Evolutionary conservation across 2,888 invertebrate genomes (phyloP), one percentile per base, ranked within the genome.

Genomic region (Clivina fossor): DNA sequence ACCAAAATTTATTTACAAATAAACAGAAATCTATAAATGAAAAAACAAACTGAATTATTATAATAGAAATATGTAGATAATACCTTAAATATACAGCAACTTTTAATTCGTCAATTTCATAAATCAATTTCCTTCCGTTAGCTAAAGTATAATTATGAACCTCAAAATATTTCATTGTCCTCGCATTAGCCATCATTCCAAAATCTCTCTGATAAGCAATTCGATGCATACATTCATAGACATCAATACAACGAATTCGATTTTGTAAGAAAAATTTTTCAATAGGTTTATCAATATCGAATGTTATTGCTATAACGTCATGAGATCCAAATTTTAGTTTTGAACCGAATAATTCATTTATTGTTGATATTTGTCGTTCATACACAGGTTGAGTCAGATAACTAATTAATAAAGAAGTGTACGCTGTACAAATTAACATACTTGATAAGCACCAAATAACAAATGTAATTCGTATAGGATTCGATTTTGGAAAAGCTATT

Each of bases 391-490:
- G 72, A 8, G 77, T 76, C 38, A 82, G 72, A 0, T 81, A 79
- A 7, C 74, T 71, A 54, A 82, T 79, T 58, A 82, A 66, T 62
- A 81, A 79, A 0, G 82, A 80, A 53, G 80, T 78, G 55, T 81
- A 82, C 0, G 76, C 74, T 1, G 80, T 78, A 13, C 77, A 64
- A 58, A 80, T 71, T 60, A 80, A 70, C 22, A 80, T 65, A 19
- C 77, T 75, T 57, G 80, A 81, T 0, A 82, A 55, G 35, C 78
- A 75, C 1, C 81, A 66, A 24, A 75, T 73, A 2, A 78, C 65
- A 58, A 78, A 81, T 65, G 81, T 80, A 16, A 81, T 56, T 0
- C 80, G 73, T 4, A 81, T 68, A 13, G 79, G 71, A 20, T 70
- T 63, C 53, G 68, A 75, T 1, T 68, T 63, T 1, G 82, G 82